Percentiles rank a stretch among this genome's conserved stretches.
Conservation (phyloP, 2,797 vertebrate genomes). For the Natrix natrix region DNA sequence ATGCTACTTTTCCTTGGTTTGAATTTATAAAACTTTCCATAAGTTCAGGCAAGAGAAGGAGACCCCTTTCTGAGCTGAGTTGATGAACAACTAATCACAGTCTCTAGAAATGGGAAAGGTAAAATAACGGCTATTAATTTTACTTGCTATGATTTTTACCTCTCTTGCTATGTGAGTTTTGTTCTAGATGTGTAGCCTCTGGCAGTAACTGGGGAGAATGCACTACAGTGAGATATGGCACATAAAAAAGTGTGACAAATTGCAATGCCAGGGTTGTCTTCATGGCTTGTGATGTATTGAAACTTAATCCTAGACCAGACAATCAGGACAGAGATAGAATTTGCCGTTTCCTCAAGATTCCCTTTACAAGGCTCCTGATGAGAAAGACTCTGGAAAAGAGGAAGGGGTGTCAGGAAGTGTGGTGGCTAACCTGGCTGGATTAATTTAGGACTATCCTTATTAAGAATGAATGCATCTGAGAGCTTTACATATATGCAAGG, state of each 20-base stretch:
- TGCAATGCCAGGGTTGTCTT: constrained; percentile 47
- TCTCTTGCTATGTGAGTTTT: constrained; percentile 36
- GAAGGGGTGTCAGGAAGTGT: neutral
- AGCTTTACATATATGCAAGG: neutral
- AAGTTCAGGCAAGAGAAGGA: constrained; percentile 5
- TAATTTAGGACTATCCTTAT: neutral
- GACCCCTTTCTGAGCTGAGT: constrained; percentile 27
- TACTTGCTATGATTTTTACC: constrained; percentile 45
- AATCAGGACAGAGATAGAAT: neutral
- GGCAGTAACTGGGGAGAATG: constrained; percentile 5
- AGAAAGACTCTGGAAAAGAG: neutral
- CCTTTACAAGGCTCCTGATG: neutral
- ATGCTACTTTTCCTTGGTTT: neutral
- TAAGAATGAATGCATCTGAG: neutral
- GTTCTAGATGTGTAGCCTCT: constrained; percentile 34
- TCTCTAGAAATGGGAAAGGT: constrained; percentile 27
- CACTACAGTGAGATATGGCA: constrained; percentile 28
- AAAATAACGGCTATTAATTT: constrained; percentile 49
- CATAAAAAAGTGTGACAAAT: constrained; percentile 47
- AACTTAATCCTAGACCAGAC: constrained; percentile 35
- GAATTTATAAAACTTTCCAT: constrained; percentile 35
- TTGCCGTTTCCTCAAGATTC: fast-evolving
- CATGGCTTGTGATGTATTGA: constrained; percentile 26
- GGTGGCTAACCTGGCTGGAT: neutral
- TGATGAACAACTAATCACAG: constrained; percentile 47